Percentiles rank a stretch among this genome's conserved stretches.
Evolutionary conservation across 2,797 vertebrate species (phyloP).

Genomic region (Sebastes itinus): DNA sequence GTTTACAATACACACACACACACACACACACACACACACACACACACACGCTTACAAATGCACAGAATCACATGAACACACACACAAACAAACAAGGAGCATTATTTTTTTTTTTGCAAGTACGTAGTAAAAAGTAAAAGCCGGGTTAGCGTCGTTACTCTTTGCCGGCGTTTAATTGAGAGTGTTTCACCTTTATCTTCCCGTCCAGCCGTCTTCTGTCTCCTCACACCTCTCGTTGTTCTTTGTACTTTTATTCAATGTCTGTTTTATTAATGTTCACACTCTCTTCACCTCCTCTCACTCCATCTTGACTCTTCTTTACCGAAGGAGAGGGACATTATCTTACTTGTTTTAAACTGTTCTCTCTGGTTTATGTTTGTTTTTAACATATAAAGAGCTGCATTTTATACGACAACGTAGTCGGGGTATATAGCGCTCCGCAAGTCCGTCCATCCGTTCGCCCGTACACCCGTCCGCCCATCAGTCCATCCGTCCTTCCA

Average conservation of each 20-base stretch:
- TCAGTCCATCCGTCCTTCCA: too few relatives aligned
- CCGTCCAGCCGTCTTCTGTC: neutral
- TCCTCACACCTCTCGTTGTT: slow-evolving; percentile 19
- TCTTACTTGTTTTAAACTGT: neutral
- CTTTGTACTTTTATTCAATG: slow-evolving; percentile 40
- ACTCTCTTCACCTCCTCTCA: neutral
- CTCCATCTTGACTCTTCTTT: neutral
- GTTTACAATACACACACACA: slow-evolving; percentile 30
- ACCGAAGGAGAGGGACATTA: neutral
- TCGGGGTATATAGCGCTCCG: too few relatives aligned
- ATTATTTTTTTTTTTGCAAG: slow-evolving; percentile 4
- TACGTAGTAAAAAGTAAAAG: slow-evolving; percentile 15
- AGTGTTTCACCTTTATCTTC: slow-evolving; percentile 11
- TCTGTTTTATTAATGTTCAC: slow-evolving; percentile 41
- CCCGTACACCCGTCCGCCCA: too few relatives aligned
- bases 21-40: neutral
- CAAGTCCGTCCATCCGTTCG: too few relatives aligned
- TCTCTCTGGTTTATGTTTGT: neutral
- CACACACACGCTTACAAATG: neutral
- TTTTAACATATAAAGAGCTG: neutral
- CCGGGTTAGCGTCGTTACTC: slow-evolving; percentile 24
- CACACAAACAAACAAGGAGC: neutral
- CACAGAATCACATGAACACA: neutral
- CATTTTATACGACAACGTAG: too few relatives aligned
- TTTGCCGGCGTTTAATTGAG: slow-evolving; percentile 26